phyloP scores from a whole-genome alignment of 2,113 vertebrate species.

The Mormyrus lacerda region DNA sequence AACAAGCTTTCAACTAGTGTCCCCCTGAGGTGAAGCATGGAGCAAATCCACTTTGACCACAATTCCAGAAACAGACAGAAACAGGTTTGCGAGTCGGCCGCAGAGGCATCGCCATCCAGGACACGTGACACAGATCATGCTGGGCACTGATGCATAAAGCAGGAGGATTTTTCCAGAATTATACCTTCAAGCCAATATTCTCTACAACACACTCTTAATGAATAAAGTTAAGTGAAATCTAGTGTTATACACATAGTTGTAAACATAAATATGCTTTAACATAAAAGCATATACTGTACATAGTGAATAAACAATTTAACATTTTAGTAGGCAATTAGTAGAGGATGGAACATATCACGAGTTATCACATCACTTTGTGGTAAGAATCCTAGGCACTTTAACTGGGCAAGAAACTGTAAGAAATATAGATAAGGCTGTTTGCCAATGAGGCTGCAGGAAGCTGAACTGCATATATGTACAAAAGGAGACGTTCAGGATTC shows the following conservation, averaged over 20 bases:
- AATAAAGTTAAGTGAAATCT: neutral
- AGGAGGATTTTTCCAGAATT: neutral
- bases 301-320: neutral
- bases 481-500: neutral
- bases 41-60: neutral
- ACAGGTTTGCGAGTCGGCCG: neutral
- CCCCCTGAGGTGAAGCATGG: neutral
- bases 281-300: neutral
- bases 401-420: neutral
- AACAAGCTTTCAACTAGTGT: neutral
- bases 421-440: neutral
- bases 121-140: neutral
- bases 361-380: neutral
- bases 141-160: neutral
- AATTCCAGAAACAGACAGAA: neutral
- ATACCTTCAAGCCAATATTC: neutral
- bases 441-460: neutral
- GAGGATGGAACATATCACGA: neutral
- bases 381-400: neutral
- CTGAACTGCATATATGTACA: neutral
- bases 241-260: neutral
- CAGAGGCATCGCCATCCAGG: neutral
- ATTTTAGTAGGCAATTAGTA: neutral
- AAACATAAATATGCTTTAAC: neutral
- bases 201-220: neutral